These are phyloP conservation scores for cattle (Bos taurus) DNA, from an alignment of 2,113 vertebrate species.

Conservation along the genomic window DNA sequence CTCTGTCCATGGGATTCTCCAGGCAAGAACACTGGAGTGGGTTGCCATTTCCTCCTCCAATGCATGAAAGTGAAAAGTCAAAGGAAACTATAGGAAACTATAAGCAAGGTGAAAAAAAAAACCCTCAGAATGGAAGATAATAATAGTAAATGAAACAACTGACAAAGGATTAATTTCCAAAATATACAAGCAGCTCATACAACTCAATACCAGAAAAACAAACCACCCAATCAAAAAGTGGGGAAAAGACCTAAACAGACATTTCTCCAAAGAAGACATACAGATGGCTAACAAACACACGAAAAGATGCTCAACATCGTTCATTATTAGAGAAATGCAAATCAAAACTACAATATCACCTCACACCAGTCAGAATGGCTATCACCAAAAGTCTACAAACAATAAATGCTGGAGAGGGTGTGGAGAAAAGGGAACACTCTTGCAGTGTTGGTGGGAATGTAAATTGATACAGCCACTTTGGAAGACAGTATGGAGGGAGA, in stretches of 20 bases:
- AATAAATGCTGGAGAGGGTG: background rate
- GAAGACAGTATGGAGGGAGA: background rate
- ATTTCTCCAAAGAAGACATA: background rate
- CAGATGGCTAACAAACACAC: background rate
- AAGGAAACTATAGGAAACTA: background rate
- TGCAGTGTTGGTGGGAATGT: background rate
- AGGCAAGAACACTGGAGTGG: background rate
- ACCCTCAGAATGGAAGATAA: background rate
- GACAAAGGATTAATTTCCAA: background rate
- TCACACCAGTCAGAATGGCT: background rate
- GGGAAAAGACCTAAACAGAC: background rate
- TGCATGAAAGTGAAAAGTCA: too few relatives aligned
- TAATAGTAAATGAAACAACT: background rate
- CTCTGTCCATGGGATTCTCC: background rate
- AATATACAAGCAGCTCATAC: background rate
- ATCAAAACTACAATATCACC: background rate
- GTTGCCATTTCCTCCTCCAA: too few relatives aligned
- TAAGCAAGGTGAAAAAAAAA: background rate
- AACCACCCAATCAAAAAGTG: background rate
- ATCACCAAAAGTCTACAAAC: background rate
- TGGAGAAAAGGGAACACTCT: background rate
- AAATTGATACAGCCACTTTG: background rate
- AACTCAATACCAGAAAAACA: background rate
- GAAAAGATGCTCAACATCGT: accelerated
- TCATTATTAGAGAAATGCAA: background rate